Base-by-base conservation (phyloP, 2,888 invertebrate species). In the Cepaea hortensis region DNA sequence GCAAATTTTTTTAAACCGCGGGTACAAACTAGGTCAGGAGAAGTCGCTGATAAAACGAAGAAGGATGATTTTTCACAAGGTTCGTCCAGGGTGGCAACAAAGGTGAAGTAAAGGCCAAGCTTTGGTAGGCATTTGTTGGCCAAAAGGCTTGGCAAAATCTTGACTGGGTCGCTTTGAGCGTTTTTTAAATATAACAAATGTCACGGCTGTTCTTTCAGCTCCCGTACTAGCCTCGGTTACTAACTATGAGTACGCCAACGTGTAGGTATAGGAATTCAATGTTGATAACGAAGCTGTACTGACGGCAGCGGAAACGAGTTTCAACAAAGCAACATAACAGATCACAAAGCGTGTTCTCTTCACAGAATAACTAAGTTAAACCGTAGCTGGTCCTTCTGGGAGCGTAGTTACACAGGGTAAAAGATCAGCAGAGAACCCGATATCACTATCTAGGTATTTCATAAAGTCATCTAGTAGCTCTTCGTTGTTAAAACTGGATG, bases 361-460 rank as follows among this genome's bases (percentile, higher is more conserved):
- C n/a, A 9, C 72, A 72, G n/a, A n/a, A 23, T 1, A n/a, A 7
- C 50, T 23, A 61, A 15, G 3, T 70, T 70, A 85, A 15, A 85
- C 85, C 2, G 85, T 70, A 23, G 85, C 85, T 13, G 85, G 85
- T 13, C 85, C 85, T 55, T 85, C 85, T 18, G 79, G 85, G 15
- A 79, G 13, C 35, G 65, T n/a, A 0, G 77, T 23, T 20, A 76
- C 18, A 20, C 20, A 65, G 5, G 62, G 65, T 35, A 77, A n/a
- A 23, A 79, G 23, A 35, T 85, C 62, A 4, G 79, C 35, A 15
- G 79, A 23, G 46, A 79, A 62, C 13, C 79, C 61, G 35, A 79
- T 79, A 15, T 76, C 77, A 70, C n/a, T 77, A 35, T 68, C 77
- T 15, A 85, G 62, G 46, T 73, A 73, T 9, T 70, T 72, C 79